Conservation (phyloP, 1,140 invertebrate genomes). For the Diploscapter pachys region DNA sequence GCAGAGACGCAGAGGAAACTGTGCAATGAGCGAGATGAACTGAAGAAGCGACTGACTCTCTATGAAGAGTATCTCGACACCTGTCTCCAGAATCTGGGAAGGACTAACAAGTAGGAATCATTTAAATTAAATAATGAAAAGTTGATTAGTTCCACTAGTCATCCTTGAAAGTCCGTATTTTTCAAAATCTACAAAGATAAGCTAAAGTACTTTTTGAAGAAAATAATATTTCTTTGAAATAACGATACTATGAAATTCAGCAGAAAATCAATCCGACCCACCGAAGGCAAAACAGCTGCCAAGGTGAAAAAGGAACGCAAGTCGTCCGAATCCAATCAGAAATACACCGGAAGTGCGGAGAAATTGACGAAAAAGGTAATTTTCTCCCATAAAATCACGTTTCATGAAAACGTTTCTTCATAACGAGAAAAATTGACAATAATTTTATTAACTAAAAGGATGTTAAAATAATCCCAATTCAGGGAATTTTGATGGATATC, state of each 20-base stretch:
- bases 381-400: too few relatives aligned
- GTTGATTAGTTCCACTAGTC: slow-evolving; percentile 6
- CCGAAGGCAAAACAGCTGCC: neutral
- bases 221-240: neutral
- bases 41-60: slow-evolving; percentile 20
- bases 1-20: slow-evolving; percentile 22
- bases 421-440: neutral
- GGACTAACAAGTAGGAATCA: slow-evolving; percentile 16
- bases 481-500: too few relatives aligned
- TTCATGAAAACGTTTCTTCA: too few relatives aligned
- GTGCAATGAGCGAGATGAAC: slow-evolving; percentile 23
- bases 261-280: neutral
- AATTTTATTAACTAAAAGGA: slow-evolving; percentile 1
- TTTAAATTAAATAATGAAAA: slow-evolving; percentile 26
- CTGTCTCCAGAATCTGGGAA: slow-evolving; percentile 24
- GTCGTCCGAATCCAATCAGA: neutral
- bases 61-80: slow-evolving; percentile 35
- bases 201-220: neutral
- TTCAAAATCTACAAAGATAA: slow-evolving; percentile 25
- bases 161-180: slow-evolving; percentile 4
- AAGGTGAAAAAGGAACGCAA: neutral
- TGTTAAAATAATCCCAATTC: too few relatives aligned
- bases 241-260: neutral
- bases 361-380: too few relatives aligned
- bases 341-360: neutral